phyloP scores from a whole-genome alignment of 92 coral and sea anemone genomes.

The Paragorgia papillata region DNA sequence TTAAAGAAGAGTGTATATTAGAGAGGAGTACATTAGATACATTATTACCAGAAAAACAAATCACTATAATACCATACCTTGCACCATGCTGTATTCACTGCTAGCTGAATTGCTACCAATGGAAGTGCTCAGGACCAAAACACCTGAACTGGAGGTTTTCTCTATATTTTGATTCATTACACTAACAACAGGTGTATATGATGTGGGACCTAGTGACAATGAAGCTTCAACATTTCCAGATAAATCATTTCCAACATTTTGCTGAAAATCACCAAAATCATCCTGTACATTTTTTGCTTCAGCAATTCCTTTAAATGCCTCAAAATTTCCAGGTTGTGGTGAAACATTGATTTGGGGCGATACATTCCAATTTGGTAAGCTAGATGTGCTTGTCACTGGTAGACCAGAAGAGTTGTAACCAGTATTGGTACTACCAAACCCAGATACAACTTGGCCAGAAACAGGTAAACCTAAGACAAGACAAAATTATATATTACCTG shows the following conservation, averaged over 20 bases:
- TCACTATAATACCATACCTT: too few relatives aligned
- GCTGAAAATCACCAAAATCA: constrained; percentile 45
- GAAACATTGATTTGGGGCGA: neutral
- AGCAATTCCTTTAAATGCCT: constrained; percentile 10
- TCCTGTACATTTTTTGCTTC: neutral
- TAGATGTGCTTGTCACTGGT: neutral
- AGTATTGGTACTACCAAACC: neutral
- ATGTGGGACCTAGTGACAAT: neutral
- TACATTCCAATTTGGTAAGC: neutral
- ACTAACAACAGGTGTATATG: neutral
- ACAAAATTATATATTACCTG: too few relatives aligned
- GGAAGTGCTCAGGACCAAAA: too few relatives aligned
- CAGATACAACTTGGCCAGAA: neutral
- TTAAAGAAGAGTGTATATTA: too few relatives aligned
- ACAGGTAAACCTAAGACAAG: neutral
- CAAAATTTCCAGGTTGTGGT: constrained; percentile 9
- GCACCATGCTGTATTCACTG: too few relatives aligned
- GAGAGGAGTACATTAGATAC: too few relatives aligned
- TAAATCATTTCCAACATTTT: neutral
- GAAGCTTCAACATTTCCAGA: neutral
- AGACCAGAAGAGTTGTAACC: neutral
- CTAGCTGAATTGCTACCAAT: too few relatives aligned
- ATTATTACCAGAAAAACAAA: too few relatives aligned
- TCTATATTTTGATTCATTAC: neutral
- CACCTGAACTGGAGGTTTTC: too few relatives aligned